Base-by-base conservation (phyloP, 2,888 invertebrate genomes). In the Ormyrus thymus region DNA sequence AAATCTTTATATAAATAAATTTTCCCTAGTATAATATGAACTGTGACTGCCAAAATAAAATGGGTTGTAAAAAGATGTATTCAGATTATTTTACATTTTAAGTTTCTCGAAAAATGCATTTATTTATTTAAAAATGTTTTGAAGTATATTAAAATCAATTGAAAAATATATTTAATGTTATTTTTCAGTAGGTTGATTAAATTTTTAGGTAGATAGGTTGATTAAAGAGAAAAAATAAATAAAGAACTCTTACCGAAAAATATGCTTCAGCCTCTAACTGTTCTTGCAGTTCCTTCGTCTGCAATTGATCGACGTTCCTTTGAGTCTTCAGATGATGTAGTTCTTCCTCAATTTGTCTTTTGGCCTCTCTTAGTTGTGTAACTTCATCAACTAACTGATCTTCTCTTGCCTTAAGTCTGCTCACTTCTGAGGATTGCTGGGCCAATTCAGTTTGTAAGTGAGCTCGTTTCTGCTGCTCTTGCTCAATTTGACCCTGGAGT, bases 201-300 rank as follows among this genome's bases (percentile, higher is more conserved):
- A 59, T 29, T 29, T 29, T 29, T 29, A 29, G 29, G 29, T 29
- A 29, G 29, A 4, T 29, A 29, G 29, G 29, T 29, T 29, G 29
- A 29, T 58, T 59, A 59, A 11, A 9, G 13, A 48, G 5, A 15
- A 69, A n/a, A 10, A 46, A 29, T 11, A 55, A 29, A 70, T 29
- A n/a, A n/a, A n/a, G 11, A 43, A 15, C n/a, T 61, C 91, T 90
- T 87, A 93, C 94, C 85, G 97, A 96, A 91, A 98, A 98, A 90
- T 97, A 97, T 90, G 97, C 97, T 90, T 99, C 98, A 55, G 97
- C 97, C 91, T 98, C 98, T 74, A 98, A 91, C 89, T 98, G 98
- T 84, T 98, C 97, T 86, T 98, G 97, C 53, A 98, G 91, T 90
- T 99, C 98, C 88, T 97, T 97, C 92, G 97, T 95, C 84, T 94